phyloP scores from a whole-genome alignment of 2,797 vertebrate species.

The Xenentodon cancila region DNA sequence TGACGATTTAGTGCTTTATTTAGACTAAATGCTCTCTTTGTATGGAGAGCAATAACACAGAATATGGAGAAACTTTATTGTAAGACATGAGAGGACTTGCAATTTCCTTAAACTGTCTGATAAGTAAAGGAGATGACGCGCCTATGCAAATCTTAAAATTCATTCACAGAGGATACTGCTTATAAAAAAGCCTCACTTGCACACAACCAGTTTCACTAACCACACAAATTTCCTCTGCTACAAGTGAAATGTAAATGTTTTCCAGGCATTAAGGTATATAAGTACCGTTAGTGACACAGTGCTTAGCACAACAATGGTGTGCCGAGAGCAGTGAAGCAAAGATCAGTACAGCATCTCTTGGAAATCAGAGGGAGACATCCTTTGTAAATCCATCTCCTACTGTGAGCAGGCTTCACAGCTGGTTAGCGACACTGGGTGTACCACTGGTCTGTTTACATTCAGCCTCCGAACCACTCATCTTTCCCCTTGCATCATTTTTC shows the following conservation, averaged over 20 bases:
- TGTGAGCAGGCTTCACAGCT: slow-evolving; percentile 84
- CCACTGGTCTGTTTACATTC: slow-evolving; percentile 79
- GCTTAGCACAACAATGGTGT: slow-evolving; percentile 81
- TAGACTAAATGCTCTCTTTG: slow-evolving; percentile 62
- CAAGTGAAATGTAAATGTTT: slow-evolving; percentile 77
- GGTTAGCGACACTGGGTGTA: slow-evolving; percentile 81
- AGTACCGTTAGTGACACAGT: slow-evolving; percentile 75
- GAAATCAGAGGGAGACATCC: slow-evolving; percentile 84
- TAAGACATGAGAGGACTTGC: slow-evolving; percentile 44
- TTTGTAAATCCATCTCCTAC: slow-evolving; percentile 84
- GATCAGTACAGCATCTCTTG: slow-evolving; percentile 79
- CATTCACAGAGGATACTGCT: slow-evolving; percentile 44
- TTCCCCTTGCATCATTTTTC: slow-evolving; percentile 46
- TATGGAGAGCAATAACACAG: slow-evolving; percentile 57
- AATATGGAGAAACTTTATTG: slow-evolving; percentile 58
- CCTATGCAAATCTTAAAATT: slow-evolving; percentile 55
- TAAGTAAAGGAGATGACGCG: slow-evolving; percentile 70
- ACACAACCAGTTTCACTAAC: no score
- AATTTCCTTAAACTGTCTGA: slow-evolving; percentile 70
- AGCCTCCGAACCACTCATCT: slow-evolving; percentile 70
- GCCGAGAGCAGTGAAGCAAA: slow-evolving; percentile 77
- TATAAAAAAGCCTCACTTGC: slow-evolving; percentile 31
- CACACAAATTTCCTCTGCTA: slow-evolving; percentile 41
- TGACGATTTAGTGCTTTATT: slow-evolving; percentile 34
- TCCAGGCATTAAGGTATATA: slow-evolving; percentile 73